Conservation (phyloP, 2,888 invertebrate species). For the Parnassius orleans region DNA sequence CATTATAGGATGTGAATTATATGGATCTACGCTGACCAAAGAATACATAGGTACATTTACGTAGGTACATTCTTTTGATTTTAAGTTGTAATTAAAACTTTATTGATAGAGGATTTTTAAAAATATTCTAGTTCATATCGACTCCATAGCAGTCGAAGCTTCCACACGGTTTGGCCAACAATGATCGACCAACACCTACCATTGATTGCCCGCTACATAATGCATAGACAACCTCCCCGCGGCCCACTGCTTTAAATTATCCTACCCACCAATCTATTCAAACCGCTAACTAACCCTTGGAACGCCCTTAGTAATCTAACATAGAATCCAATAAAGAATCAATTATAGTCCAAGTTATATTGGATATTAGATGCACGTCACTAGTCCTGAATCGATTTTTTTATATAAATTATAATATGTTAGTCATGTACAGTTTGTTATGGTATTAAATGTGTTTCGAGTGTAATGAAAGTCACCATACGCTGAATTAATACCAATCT, state of each 20-base stretch:
- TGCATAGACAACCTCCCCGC: slow-evolving; percentile 54
- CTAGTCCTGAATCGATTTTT: slow-evolving; percentile 66
- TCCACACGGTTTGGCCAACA: slow-evolving; percentile 45
- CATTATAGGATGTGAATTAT: too few relatives aligned
- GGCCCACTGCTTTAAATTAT: slow-evolving; percentile 54
- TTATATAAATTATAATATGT: slow-evolving; percentile 24
- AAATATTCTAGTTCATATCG: background rate
- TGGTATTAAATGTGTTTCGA: background rate
- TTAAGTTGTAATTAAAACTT: too few relatives aligned
- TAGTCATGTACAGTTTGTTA: slow-evolving; percentile 2
- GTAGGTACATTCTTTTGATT: too few relatives aligned
- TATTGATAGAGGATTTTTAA: too few relatives aligned
- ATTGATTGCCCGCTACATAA: slow-evolving; percentile 77
- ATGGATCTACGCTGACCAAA: too few relatives aligned
- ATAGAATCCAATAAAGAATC: background rate
- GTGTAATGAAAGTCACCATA: slow-evolving; percentile 3
- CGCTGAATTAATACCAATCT: background rate
- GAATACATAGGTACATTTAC: too few relatives aligned
- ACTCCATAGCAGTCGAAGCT: slow-evolving; percentile 39
- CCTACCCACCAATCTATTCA: slow-evolving; percentile 39
- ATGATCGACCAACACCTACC: slow-evolving; percentile 67
- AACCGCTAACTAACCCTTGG: slow-evolving; percentile 35
- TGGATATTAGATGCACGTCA: slow-evolving; percentile 53
- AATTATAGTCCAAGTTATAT: slow-evolving; percentile 32
- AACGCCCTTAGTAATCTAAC: slow-evolving; percentile 20